These are phyloP conservation scores for Pelosia muscerda DNA, from an alignment of 2,888 invertebrate genomes.

Conservation along the genomic window DNA sequence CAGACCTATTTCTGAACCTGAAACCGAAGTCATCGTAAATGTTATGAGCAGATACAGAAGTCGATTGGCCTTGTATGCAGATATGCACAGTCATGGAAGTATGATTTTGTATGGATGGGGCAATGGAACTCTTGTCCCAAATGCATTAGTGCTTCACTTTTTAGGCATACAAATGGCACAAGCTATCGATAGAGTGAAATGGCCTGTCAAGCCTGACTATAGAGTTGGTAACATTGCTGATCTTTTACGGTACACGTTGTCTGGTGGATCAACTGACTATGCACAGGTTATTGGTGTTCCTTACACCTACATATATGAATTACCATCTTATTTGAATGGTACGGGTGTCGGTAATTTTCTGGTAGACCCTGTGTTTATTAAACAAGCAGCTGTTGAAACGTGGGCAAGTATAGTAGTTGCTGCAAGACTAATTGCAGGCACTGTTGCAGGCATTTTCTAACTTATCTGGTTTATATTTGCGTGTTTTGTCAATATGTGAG, in stretches of 20 bases:
- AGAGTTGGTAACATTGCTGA: constrained; percentile 80
- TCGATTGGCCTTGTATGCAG: constrained; percentile 88
- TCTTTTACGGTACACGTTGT: constrained; percentile 83
- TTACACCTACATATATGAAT: constrained; percentile 88
- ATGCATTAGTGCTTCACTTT: constrained; percentile 72
- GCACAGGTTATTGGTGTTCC: constrained; percentile 81
- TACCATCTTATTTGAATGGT: constrained; percentile 70
- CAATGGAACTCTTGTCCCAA: constrained; percentile 79
- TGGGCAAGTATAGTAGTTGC: constrained; percentile 87
- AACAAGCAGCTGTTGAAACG: constrained; percentile 86
- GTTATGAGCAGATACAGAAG: constrained; percentile 80
- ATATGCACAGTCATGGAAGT: constrained; percentile 92
- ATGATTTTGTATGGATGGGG: constrained; percentile 82
- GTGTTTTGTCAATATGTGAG: neutral
- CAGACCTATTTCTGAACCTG: constrained; percentile 89
- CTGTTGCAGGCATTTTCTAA: no score
- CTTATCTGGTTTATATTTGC: no score
- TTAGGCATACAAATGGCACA: constrained; percentile 75
- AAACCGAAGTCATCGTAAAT: constrained; percentile 86
- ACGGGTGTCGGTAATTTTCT: constrained; percentile 78
- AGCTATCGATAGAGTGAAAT: constrained; percentile 80
- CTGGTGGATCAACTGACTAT: constrained; percentile 89
- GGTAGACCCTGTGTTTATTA: constrained; percentile 83
- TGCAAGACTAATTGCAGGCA: constrained; percentile 57
- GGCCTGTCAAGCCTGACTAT: constrained; percentile 74